Conservation (phyloP, 2,888 invertebrate genomes). For the Busseola fusca region DNA sequence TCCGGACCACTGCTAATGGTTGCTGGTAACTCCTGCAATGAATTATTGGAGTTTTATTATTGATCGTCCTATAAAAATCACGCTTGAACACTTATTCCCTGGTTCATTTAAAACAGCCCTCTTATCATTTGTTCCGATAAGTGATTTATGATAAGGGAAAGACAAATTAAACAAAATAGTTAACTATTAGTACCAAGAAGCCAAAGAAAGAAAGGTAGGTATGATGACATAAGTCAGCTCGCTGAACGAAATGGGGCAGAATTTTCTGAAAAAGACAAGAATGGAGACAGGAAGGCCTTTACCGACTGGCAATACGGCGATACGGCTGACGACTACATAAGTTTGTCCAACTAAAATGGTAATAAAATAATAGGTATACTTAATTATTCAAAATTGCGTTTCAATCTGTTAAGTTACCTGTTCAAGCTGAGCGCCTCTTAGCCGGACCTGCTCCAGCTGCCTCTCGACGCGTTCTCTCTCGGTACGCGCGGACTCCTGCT, state of each 20-base stretch:
- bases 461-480: slow-evolving; percentile 93
- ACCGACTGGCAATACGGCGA: not conserved
- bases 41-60: not conserved
- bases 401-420: slow-evolving; percentile 87
- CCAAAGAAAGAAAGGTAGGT: not conserved
- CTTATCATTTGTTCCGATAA: not conserved
- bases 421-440: slow-evolving; percentile 94
- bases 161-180: not conserved
- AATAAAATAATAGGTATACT: not conserved
- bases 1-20: slow-evolving; percentile 96
- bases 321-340: not conserved
- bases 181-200: not conserved
- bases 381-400: not conserved
- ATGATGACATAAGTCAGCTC: not conserved
- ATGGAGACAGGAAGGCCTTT: not conserved
- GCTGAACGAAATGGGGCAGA: not conserved
- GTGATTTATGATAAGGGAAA: not conserved
- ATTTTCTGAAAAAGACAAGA: not conserved
- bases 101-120: not conserved
- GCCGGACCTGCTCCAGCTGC: slow-evolving; percentile 94
- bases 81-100: not conserved
- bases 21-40: slow-evolving; percentile 93
- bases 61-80: not conserved
- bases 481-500: slow-evolving; percentile 94
- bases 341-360: not conserved